Conservation (phyloP, 2,113 vertebrate species). For the Coturnix japonica region DNA sequence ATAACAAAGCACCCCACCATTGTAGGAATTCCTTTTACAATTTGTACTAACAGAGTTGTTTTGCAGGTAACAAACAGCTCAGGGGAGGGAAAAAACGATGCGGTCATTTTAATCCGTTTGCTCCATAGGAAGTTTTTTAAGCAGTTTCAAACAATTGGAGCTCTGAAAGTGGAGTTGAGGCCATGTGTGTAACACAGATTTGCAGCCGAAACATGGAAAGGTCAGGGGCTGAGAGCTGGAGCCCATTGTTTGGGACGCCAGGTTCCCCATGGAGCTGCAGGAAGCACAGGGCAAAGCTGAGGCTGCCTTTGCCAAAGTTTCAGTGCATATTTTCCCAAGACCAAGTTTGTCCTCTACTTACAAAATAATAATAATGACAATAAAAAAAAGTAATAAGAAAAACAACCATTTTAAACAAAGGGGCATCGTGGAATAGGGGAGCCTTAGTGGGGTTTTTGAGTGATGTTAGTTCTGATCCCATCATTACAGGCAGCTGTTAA, state of each 20-base stretch:
- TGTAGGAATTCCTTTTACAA: not conserved
- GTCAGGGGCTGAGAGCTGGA: conserved; percentile 6
- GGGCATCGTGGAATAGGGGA: not conserved
- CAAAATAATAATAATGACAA: not conserved
- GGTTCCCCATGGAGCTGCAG: conserved; percentile 69
- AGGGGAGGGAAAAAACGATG: not conserved
- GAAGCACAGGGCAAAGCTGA: conserved; percentile 76
- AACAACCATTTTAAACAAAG: not conserved
- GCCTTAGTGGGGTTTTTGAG: not conserved
- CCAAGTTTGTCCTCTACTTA: not conserved
- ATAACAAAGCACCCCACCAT: conserved; percentile 23
- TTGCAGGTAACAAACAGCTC: not conserved
- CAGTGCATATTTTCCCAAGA: conserved; percentile 54
- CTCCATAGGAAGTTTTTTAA: conserved; percentile 50
- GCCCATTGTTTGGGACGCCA: conserved; percentile 73
- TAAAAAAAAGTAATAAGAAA: too few relatives aligned
- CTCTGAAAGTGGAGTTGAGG: not conserved
- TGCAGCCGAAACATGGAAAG: conserved; percentile 14
- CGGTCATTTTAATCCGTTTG: not conserved
- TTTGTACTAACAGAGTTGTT: not conserved
- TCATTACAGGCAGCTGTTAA: not conserved
- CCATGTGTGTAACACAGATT: not conserved
- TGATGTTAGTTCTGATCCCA: not conserved
- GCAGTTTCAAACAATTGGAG: conserved; percentile 21
- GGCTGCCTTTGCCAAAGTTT: conserved; percentile 35